A percentile compares a stretch with the other conserved stretches of the same genome.
phyloP scores from a whole-genome alignment of 2,113 vertebrate species.

The Melanotaenia duboulayi region DNA sequence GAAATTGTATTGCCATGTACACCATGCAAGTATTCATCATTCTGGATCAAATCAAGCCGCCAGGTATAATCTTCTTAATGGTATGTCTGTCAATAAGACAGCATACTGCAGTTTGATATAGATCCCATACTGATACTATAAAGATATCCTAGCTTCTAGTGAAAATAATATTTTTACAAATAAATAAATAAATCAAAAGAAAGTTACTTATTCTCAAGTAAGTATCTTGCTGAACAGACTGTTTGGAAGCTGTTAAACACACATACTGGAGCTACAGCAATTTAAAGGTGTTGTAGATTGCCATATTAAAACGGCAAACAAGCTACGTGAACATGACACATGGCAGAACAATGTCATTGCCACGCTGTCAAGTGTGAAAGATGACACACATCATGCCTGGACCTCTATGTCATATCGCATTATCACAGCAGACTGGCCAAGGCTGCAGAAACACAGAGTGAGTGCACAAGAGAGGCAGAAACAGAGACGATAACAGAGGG shows the following conservation, averaged over 20 bases:
- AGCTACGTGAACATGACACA: conserved; percentile 39
- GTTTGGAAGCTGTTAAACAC: conserved; percentile 2
- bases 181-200: conserved; percentile 11
- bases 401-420: conserved; percentile 67
- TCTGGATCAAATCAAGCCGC: conserved; percentile 60
- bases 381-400: conserved; percentile 71
- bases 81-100: conserved; percentile 62
- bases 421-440: conserved; percentile 62
- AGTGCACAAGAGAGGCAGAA: conserved; percentile 28
- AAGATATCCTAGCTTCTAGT: conserved; percentile 41
- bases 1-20: conserved; percentile 65
- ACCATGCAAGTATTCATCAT: conserved; percentile 66
- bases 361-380: conserved; percentile 59
- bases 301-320: conserved; percentile 39
- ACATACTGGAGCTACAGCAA: neutral
- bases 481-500: conserved; percentile 58
- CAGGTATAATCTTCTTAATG: conserved; percentile 70
- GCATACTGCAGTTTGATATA: conserved; percentile 39
- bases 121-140: conserved; percentile 39
- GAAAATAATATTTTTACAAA: conserved; percentile 28
- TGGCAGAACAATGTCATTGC: conserved; percentile 58
- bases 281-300: conserved; percentile 8
- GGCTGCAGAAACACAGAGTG: conserved; percentile 40
- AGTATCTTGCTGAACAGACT: conserved; percentile 11
- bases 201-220: conserved; percentile 28